Conservation (phyloP, 2,888 invertebrate species). For the Phrixothrix hirtus region DNA sequence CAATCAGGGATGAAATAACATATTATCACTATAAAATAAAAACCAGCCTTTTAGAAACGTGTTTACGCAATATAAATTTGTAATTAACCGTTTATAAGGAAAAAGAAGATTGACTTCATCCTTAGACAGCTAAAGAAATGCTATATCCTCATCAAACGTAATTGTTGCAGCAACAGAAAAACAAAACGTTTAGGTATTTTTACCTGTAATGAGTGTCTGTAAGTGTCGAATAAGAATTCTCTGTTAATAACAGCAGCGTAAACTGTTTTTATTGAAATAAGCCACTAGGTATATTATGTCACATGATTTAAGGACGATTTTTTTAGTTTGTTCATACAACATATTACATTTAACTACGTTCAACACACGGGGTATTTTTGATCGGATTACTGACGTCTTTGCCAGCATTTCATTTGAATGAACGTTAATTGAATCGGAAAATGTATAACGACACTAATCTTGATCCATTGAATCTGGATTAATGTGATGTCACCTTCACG, state of each 20-base stretch:
- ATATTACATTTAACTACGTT: background rate
- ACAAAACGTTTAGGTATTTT: constrained; percentile 37
- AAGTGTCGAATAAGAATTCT: constrained; percentile 23
- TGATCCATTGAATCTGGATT: constrained; percentile 29
- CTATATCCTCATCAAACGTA: constrained; percentile 26
- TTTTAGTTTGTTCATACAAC: background rate
- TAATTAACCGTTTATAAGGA: constrained; percentile 10
- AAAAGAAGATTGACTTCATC: constrained; percentile 30
- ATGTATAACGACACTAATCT: constrained; percentile 33
- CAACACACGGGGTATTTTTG: constrained; percentile 10
- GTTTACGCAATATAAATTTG: constrained; percentile 8
- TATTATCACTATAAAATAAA: too few relatives aligned
- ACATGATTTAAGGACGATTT: background rate
- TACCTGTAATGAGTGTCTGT: too few relatives aligned
- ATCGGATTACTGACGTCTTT: constrained; percentile 16
- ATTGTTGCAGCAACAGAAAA: constrained; percentile 33
- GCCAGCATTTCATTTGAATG: constrained; percentile 20
- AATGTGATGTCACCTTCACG: constrained; percentile 24
- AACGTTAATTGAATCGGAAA: constrained; percentile 29
- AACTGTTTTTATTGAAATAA: constrained; percentile 20
- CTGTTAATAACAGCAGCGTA: constrained; percentile 23
- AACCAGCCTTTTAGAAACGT: too few relatives aligned
- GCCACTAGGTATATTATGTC: constrained; percentile 14
- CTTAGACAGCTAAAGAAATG: constrained; percentile 27
- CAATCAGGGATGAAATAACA: too few relatives aligned